A percentile compares a stretch with the other conserved stretches of the same genome.
These are phyloP conservation scores for Marmota monax DNA, from an alignment of 2,113 vertebrate species.

Conservation along the genomic window DNA sequence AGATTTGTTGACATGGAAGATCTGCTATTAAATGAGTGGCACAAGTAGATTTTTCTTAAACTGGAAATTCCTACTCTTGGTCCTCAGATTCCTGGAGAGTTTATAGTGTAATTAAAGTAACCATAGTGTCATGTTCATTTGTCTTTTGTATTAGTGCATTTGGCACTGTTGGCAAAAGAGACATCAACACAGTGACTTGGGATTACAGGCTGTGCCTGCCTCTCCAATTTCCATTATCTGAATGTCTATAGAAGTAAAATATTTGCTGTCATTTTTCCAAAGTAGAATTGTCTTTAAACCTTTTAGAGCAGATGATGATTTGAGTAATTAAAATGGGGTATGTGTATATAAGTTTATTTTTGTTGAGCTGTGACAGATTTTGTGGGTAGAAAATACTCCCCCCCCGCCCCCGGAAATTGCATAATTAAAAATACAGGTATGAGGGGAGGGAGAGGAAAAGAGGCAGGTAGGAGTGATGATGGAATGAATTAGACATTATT, in stretches of 20 bases:
- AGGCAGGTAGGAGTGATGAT: too few relatives aligned
- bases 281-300: constrained; percentile 17
- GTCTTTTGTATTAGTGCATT: neutral
- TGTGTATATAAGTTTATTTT: neutral
- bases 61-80: neutral
- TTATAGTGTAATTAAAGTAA: neutral
- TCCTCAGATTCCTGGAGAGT: neutral
- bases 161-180: neutral
- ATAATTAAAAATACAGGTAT: constrained; percentile 42
- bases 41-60: constrained; percentile 19
- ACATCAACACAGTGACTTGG: neutral
- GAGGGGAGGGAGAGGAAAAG: too few relatives aligned
- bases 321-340: neutral
- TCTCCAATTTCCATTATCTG: neutral
- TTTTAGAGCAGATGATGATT: neutral
- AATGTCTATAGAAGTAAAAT: constrained; percentile 58
- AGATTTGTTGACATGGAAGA: neutral
- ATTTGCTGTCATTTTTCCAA: neutral
- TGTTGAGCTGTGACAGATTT: neutral
- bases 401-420: neutral
- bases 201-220: neutral
- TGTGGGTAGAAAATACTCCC: constrained; percentile 38
- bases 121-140: neutral
- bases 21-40: neutral
- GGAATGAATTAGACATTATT: too few relatives aligned